phyloP scores from a whole-genome alignment of 2,113 vertebrate species.

The Cichladusa arquata region DNA sequence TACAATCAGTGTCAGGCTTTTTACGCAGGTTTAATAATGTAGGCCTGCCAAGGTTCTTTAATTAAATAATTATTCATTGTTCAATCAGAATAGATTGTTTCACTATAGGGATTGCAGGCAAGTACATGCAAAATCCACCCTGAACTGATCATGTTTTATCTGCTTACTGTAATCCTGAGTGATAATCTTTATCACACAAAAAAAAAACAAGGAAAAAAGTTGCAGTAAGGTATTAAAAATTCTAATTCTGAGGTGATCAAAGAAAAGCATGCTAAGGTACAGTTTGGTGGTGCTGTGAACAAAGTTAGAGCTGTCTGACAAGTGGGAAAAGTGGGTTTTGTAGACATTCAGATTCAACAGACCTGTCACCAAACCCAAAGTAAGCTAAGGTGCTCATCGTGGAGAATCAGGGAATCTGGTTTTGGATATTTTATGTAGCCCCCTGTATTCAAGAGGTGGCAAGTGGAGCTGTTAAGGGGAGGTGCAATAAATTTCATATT shows the following conservation, averaged over 20 bases:
- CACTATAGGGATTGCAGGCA: not conserved
- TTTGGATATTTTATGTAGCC: not conserved
- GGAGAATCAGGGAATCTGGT: not conserved
- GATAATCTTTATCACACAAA: not conserved
- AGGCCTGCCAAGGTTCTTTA: constrained; percentile 30
- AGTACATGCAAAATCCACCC: not conserved
- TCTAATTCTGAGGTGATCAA: not conserved
- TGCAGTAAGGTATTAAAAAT: not conserved
- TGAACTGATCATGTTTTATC: not conserved
- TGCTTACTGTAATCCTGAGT: not conserved
- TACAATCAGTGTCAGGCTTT: constrained; percentile 46
- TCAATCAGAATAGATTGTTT: constrained; percentile 36
- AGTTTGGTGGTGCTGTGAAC: not conserved
- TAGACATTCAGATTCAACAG: not conserved
- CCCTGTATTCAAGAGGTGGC: not conserved
- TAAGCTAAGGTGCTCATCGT: not conserved
- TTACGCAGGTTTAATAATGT: constrained; percentile 29
- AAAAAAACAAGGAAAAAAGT: not conserved
- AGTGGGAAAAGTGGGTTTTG: not conserved
- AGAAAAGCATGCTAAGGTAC: not conserved
- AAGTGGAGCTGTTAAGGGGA: not conserved
- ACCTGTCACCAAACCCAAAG: not conserved
- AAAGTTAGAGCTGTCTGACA: not conserved
- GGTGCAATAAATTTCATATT: not conserved
- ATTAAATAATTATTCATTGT: constrained; percentile 61